A percentile compares a stretch with the other conserved stretches of the same genome.
Conservation (phyloP, 2,888 invertebrate species). For the Disparrhopalites patrizii region DNA sequence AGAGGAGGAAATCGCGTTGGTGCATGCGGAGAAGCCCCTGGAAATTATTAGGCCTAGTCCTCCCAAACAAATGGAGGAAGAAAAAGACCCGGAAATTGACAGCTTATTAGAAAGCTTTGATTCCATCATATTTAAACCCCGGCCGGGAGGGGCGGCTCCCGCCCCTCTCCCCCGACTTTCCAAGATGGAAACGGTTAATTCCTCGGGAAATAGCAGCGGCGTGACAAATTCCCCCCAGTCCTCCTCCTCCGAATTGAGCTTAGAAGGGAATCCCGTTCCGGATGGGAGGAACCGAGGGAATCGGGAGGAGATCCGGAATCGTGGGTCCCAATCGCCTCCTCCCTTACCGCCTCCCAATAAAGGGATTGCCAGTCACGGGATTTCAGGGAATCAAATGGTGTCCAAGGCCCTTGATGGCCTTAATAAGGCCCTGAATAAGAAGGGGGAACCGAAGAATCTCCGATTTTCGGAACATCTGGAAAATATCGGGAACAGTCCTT, state of each 20-base stretch:
- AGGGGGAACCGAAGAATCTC: no score
- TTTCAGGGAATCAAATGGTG: not conserved
- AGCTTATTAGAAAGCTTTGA: slow-evolving; percentile 45
- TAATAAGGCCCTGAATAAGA: no score
- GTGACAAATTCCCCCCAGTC: not conserved
- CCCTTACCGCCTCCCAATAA: slow-evolving; percentile 21
- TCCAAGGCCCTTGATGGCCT: slow-evolving; percentile 1
- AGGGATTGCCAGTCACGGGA: not conserved
- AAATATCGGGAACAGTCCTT: slow-evolving; percentile 4
- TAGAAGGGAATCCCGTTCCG: not conserved
- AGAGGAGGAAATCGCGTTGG: not conserved
- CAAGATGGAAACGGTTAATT: not conserved
- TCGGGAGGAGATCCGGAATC: not conserved
- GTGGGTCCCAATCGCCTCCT: slow-evolving; percentile 7
- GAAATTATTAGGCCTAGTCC: no score
- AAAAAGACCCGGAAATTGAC: slow-evolving; percentile 37
- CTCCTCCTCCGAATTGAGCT: not conserved
- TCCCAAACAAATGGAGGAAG: not conserved
- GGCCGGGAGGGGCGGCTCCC: slow-evolving; percentile 5
- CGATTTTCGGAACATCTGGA: slow-evolving; percentile 27
- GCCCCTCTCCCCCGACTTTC: not conserved
- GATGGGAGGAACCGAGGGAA: not conserved
- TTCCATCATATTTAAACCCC: slow-evolving; percentile 42
- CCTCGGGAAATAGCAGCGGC: no score
- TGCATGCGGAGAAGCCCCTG: not conserved